A percentile compares a stretch with the other conserved stretches of the same genome.
Conservation (phyloP, 2,888 invertebrate genomes). For the Mesochorus sp. region DNA sequence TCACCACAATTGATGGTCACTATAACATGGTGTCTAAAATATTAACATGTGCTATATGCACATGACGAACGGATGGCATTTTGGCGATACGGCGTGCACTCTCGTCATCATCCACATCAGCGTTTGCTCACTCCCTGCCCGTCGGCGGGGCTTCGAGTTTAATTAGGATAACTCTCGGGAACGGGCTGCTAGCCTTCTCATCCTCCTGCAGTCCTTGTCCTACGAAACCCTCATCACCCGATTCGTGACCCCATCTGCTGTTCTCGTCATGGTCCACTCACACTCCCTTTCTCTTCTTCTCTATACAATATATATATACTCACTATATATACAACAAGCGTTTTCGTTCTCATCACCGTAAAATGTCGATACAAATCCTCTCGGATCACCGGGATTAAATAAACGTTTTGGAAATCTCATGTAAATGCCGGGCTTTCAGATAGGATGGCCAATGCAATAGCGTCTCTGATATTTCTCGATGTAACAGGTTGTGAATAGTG, state of each 20-base stretch:
- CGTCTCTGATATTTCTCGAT: no score
- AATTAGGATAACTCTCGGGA: slow-evolving; percentile 55
- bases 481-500: no score
- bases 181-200: background rate
- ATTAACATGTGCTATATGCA: slow-evolving; percentile 4
- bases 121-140: slow-evolving; percentile 1
- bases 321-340: no score
- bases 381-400: background rate
- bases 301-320: no score
- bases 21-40: background rate
- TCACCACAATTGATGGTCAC: slow-evolving; percentile 40
- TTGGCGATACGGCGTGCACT: slow-evolving; percentile 11
- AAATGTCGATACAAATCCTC: background rate
- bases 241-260: background rate
- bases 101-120: slow-evolving; percentile 18
- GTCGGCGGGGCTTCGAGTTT: slow-evolving; percentile 39
- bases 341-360: no score
- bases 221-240: background rate
- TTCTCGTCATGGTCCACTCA: background rate
- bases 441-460: background rate
- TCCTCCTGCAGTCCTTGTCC: background rate
- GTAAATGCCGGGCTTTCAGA: background rate
- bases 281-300: background rate
- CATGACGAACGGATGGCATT: slow-evolving; percentile 4
- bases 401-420: background rate